Evolutionary conservation across 1,140 invertebrate genomes (phyloP).

Genomic region (Eriosoma lanigerum): DNA sequence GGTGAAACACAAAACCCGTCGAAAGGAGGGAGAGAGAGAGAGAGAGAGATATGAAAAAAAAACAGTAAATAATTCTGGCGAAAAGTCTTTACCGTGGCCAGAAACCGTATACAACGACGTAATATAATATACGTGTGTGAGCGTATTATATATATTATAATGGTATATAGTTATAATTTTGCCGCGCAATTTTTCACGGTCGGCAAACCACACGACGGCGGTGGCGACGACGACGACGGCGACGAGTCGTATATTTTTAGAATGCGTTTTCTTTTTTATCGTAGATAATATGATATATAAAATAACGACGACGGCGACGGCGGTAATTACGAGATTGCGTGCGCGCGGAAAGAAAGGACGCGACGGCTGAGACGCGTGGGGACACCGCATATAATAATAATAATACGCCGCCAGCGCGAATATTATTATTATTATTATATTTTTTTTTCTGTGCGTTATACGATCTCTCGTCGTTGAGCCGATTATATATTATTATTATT

Average conservation of each 20-base stretch:
- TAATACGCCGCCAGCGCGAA: not conserved
- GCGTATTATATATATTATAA: not conserved
- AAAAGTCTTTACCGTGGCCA: not conserved
- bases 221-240: not conserved
- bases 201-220: not conserved
- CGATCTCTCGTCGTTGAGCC: constrained; percentile 19
- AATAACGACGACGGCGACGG: not conserved
- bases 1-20: too few relatives aligned
- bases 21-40: too few relatives aligned
- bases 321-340: constrained; percentile 41
- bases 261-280: constrained; percentile 21
- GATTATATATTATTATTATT: constrained; percentile 40
- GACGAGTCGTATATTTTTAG: constrained; percentile 8
- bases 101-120: not conserved
- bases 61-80: not conserved
- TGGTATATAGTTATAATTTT: not conserved
- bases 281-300: not conserved
- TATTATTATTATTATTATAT: too few relatives aligned
- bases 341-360: constrained; percentile 31
- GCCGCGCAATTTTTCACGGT: constrained; percentile 46
- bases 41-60: too few relatives aligned
- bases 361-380: constrained; percentile 11
- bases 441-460: not conserved
- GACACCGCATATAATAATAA: not conserved
- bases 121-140: not conserved